A percentile compares a stretch with the other conserved stretches of the same genome.
These are phyloP conservation scores for Hypothenemus hampei DNA, from an alignment of 1,140 invertebrate genomes.

Conservation along the genomic window DNA sequence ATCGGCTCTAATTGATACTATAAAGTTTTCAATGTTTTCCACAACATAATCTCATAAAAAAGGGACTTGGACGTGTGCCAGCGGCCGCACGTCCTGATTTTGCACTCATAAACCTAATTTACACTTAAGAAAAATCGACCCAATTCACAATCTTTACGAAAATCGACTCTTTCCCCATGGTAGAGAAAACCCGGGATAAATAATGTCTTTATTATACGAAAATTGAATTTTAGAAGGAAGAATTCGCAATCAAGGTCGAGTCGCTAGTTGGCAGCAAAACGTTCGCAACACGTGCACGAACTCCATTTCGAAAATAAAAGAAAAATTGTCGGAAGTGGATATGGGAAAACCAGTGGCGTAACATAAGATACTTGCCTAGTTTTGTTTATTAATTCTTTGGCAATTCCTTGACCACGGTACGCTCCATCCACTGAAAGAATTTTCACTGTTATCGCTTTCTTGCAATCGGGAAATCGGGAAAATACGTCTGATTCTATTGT, in stretches of 20 bases:
- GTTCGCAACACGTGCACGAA: neutral
- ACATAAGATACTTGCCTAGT: constrained; percentile 51
- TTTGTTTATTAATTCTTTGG: constrained; percentile 57
- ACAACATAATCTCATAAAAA: too few relatives aligned
- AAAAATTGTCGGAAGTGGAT: neutral
- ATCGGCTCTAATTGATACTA: too few relatives aligned
- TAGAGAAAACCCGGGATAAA: neutral
- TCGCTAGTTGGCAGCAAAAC: too few relatives aligned
- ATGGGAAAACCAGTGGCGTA: neutral
- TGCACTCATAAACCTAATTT: too few relatives aligned
- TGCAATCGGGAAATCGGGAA: constrained; percentile 52
- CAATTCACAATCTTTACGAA: too few relatives aligned
- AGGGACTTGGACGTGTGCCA: too few relatives aligned
- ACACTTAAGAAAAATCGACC: too few relatives aligned
- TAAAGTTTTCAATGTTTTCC: too few relatives aligned
- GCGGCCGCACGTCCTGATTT: too few relatives aligned
- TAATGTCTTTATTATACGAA: constrained; percentile 23
- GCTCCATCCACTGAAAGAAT: constrained; percentile 61
- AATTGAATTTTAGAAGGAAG: constrained; percentile 21
- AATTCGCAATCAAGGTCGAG: constrained; percentile 21
- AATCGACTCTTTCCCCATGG: too few relatives aligned
- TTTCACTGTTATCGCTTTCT: constrained; percentile 56
- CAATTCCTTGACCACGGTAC: constrained; percentile 62
- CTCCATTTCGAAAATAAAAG: neutral
- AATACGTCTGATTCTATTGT: constrained; percentile 53